Evolutionary conservation across 2,113 vertebrate genomes (phyloP).

Genomic region (Xenus cinereus): DNA sequence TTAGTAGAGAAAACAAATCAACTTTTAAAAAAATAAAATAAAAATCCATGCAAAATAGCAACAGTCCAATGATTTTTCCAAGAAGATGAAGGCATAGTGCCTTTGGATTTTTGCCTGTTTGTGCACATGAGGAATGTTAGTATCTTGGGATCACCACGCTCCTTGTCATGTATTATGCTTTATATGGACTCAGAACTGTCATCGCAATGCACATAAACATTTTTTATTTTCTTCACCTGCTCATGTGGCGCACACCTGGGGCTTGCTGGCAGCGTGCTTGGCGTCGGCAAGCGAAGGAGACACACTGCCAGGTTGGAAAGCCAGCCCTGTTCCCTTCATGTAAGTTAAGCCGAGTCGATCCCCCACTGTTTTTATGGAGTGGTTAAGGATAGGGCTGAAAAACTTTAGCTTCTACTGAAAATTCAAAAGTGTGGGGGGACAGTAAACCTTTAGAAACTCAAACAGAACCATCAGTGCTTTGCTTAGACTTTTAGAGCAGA

Average conservation of each 20-base stretch:
- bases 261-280: constrained; percentile 18
- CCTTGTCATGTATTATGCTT: constrained; percentile 52
- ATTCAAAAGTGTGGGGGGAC: neutral
- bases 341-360: neutral
- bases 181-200: constrained; percentile 66
- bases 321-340: constrained; percentile 5
- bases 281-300: neutral
- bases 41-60: neutral
- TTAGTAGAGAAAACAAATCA: neutral
- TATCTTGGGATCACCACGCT: constrained; percentile 47
- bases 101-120: constrained; percentile 52
- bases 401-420: neutral
- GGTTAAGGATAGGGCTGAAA: constrained; percentile 48
- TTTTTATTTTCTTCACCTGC: constrained; percentile 73
- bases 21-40: neutral
- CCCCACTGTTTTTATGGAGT: constrained; percentile 51
- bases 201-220: constrained; percentile 59
- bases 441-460: neutral
- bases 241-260: constrained; percentile 65
- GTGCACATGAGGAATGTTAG: constrained; percentile 33
- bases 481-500: neutral
- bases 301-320: constrained; percentile 57
- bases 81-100: constrained; percentile 14
- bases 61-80: constrained; percentile 15
- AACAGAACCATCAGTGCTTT: neutral